These are phyloP conservation scores for Zaprionus ornatus DNA, from an alignment of 1,140 invertebrate genomes.

Conservation along the genomic window DNA sequence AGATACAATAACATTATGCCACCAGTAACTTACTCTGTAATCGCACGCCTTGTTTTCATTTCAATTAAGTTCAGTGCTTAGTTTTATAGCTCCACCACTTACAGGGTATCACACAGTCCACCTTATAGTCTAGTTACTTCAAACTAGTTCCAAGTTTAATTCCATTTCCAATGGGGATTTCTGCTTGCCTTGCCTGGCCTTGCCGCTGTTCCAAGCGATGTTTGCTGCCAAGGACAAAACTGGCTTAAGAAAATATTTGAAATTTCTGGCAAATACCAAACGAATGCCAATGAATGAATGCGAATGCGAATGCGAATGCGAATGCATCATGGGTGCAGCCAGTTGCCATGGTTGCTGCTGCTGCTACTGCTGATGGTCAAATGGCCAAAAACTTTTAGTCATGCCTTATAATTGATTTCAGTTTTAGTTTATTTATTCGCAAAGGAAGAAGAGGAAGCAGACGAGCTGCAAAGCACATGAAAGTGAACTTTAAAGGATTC, in stretches of 20 bases:
- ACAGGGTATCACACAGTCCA: neutral
- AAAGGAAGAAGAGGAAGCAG: neutral
- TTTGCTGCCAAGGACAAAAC: conserved; percentile 1
- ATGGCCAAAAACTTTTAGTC: conserved; percentile 33
- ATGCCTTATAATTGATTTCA: conserved; percentile 50
- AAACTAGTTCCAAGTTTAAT: neutral
- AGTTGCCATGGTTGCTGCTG: conserved; percentile 7
- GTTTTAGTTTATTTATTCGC: conserved; percentile 31
- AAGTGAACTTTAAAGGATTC: neutral
- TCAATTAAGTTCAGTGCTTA: no score
- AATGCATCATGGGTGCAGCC: conserved; percentile 18
- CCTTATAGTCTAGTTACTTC: neutral
- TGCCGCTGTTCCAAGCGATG: neutral
- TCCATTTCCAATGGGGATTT: neutral
- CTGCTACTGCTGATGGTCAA: neutral
- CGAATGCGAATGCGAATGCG: neutral
- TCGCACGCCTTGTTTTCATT: no score
- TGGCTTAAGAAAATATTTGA: conserved; percentile 4
- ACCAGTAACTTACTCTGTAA: no score
- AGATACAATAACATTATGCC: no score
- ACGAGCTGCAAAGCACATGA: neutral
- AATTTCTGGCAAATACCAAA: conserved; percentile 13
- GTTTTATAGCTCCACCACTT: neutral
- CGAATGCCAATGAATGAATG: conserved; percentile 27
- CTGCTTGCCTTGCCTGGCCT: neutral